Evolutionary conservation across 1,140 invertebrate genomes (phyloP), one percentile per base, ranked within the genome.

Genomic region (Melipona quadrifasciata): DNA sequence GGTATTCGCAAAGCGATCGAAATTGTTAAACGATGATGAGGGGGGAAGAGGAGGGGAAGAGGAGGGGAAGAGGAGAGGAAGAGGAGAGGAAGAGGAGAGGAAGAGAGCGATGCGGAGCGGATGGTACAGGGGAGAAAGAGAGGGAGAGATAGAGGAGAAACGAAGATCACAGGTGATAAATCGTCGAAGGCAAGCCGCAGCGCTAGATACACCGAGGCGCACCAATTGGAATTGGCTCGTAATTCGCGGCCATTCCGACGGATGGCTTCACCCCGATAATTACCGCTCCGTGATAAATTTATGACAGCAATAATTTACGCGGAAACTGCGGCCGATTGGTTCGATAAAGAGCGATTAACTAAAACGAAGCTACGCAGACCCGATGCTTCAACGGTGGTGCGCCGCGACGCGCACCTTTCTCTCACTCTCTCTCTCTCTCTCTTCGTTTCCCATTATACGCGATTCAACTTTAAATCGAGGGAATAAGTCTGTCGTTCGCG

Each of bases 251-350:
- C 87, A 86, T 90, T 85, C 77, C 83, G 85, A 84, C 77, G 86
- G 86, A 89, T 86, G 84, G 85, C 87, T 86, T 70, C 75, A 67
- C 74, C 74, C 83, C 82, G 84, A 91, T 91, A 91, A 91, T 91
- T 91, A 91, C 90, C 89, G 90, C 86, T 90, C 80, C 79, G 74
- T 85, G 89, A 90, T 91, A 90, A 91, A 91, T 91, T 91, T 91
- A 91, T 90, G 90, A 91, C 84, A 87, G 90, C 87, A 87, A 91
- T 91, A 90, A 91, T 91, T 91, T 89, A 86, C 73, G 83, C 79
- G 83, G 81, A 88, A 90, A 88, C 86, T 88, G 89, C 83, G 86
- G 73, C 86, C 89, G 89, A 84, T 79, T 88, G 86, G 80, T 71
- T 87, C 82, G 89, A 90, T 90, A 90, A 90, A 90, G 89, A 87